phyloP scores from a whole-genome alignment of 2,888 invertebrate genomes.

The Sabatieria punctata region DNA sequence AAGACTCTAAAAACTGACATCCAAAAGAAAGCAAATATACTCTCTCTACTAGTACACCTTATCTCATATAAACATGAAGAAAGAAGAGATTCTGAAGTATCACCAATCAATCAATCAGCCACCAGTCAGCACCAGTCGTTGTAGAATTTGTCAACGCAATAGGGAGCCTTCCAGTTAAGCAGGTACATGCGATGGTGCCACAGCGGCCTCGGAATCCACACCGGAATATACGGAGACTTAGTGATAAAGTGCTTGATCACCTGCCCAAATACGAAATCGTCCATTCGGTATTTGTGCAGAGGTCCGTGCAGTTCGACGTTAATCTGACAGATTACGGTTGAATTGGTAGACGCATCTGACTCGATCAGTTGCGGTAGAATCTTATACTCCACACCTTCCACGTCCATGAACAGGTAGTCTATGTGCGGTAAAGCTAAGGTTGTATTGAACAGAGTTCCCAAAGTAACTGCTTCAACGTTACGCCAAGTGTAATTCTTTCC shows the following conservation, averaged over 20 bases:
- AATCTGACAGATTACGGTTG: slow-evolving; percentile 1
- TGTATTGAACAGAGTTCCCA: not conserved
- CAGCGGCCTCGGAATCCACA: slow-evolving; percentile 4
- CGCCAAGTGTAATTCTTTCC: slow-evolving; percentile 3
- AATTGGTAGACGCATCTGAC: not conserved
- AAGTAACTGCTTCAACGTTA: slow-evolving; percentile 1
- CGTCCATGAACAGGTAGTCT: slow-evolving; percentile 9
- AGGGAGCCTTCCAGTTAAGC: slow-evolving; percentile 6
- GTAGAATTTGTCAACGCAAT: slow-evolving; percentile 5
- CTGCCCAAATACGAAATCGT: not conserved
- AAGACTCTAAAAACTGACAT: too few relatives aligned
- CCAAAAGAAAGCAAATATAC: too few relatives aligned
- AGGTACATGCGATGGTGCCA: slow-evolving; percentile 6
- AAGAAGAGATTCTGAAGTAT: too few relatives aligned
- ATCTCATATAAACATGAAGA: too few relatives aligned
- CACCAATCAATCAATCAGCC: too few relatives aligned
- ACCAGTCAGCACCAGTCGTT: slow-evolving; percentile 8
- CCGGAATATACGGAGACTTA: not conserved
- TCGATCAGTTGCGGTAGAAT: not conserved
- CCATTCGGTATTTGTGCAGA: not conserved
- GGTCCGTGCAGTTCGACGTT: slow-evolving; percentile 9
- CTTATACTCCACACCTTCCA: slow-evolving; percentile 10
- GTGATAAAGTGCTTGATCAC: not conserved
- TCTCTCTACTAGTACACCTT: too few relatives aligned
- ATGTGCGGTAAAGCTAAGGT: too few relatives aligned